Conservation (phyloP, 1,140 invertebrate genomes). For the Lepidostoma basale region DNA sequence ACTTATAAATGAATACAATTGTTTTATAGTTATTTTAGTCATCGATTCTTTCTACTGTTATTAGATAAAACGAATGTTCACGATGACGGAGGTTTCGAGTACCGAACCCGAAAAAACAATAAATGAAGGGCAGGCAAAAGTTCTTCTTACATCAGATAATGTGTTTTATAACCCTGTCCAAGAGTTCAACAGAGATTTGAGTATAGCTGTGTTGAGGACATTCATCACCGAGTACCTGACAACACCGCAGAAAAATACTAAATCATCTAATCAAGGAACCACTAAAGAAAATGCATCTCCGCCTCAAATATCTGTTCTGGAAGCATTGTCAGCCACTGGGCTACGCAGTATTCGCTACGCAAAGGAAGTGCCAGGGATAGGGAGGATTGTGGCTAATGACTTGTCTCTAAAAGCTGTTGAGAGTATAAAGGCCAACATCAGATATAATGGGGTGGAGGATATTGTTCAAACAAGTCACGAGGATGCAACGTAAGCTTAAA, state of each 20-base stretch:
- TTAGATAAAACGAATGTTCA: slow-evolving; percentile 2
- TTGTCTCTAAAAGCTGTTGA: slow-evolving; percentile 86
- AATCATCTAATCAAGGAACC: slow-evolving; percentile 20
- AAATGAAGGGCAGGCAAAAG: slow-evolving; percentile 77
- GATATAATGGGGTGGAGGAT: slow-evolving; percentile 77
- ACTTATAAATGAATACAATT: too few species aligned
- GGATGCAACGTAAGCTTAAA: slow-evolving; percentile 78
- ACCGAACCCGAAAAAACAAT: slow-evolving; percentile 45
- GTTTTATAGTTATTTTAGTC: too few species aligned
- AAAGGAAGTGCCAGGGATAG: slow-evolving; percentile 85
- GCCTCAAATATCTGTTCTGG: slow-evolving; percentile 68
- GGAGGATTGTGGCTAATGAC: slow-evolving; percentile 92
- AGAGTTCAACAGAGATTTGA: slow-evolving; percentile 96
- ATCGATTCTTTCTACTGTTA: too few species aligned
- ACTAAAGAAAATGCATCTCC: neutral
- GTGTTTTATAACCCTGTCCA: slow-evolving; percentile 99
- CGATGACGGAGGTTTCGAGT: neutral
- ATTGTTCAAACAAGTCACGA: slow-evolving; percentile 75
- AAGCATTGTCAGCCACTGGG: slow-evolving; percentile 95
- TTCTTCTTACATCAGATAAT: slow-evolving; percentile 68
- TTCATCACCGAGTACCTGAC: slow-evolving; percentile 60
- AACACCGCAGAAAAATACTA: slow-evolving; percentile 38
- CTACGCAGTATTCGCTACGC: slow-evolving; percentile 95
- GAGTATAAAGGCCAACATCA: slow-evolving; percentile 83
- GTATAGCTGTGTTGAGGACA: slow-evolving; percentile 67